Evolutionary conservation across 2,113 vertebrate species (phyloP), one percentile per base, ranked within the genome.

Genomic region (Labeo rohita): DNA sequence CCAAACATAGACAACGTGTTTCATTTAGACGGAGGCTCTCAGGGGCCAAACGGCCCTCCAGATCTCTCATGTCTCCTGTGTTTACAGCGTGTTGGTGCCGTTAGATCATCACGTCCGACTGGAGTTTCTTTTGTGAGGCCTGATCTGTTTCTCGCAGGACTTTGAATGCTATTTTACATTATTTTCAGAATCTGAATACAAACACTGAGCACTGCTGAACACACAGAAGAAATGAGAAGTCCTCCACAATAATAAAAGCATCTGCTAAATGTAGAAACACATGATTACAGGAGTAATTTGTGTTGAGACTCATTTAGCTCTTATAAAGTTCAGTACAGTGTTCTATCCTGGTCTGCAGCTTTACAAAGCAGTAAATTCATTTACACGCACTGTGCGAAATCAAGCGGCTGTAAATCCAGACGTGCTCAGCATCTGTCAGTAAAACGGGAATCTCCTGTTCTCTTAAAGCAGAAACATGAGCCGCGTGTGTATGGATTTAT

Each of bases 361-460:
- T 75, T 84, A 80, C 80, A 81, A 80, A 80, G 56, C 75, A 70
- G 86, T 75, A 76, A 80, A 74, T 80, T 80, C 9, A 56, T 86
- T 85, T 80, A 47, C 70, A n/a, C 43, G 10, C 72, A 10, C 1
- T 2, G 6, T 10, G 39, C 21, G 1, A 5, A 13, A 11, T 72
- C 75, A 28, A 6, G 73, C 13, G 4, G 16, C 34, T 43, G 36
- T 34, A 18, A 21, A 77, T 36, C 36, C 56, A 18, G 50, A 76
- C 13, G 8, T 13, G 8, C 34, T 76, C 74, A n/a, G 76, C 36
- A 43, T 11, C 76, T 39, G 28, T 56, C 75, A 11, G 49, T 78
- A 50, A 68, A 36, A 8, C 28, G 12, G 28, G 65, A 36, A 16
- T 10, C 50, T 28, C 72, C 39, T 6, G 18, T 4, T 73, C 39